These are phyloP conservation scores for Kryptopterus vitreolus DNA, from an alignment of 2,797 vertebrate species.

Conservation along the genomic window DNA sequence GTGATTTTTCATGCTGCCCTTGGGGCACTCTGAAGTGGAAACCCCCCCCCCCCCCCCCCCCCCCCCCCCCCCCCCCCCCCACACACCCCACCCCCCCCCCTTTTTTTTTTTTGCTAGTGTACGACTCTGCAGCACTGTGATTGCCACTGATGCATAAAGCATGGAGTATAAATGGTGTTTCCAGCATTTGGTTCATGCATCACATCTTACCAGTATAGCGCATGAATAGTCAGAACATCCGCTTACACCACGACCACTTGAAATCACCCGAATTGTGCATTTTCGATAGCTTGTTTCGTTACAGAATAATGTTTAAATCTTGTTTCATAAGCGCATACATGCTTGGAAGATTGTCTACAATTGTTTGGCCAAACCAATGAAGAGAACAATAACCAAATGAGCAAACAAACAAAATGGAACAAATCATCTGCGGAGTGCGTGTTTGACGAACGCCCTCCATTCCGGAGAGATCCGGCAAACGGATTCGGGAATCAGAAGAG, in stretches of 20 bases:
- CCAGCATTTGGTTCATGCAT: neutral
- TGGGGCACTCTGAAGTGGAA: neutral
- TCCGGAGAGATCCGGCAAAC: conserved; percentile 3
- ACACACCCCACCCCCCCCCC: too few relatives aligned
- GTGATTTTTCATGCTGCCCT: neutral
- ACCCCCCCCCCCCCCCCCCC: neutral
- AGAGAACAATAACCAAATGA: neutral
- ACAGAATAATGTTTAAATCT: neutral
- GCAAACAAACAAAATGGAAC: neutral
- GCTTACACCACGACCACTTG: neutral
- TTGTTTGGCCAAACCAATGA: neutral
- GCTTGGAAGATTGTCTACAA: neutral
- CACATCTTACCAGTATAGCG: neutral
- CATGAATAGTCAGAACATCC: neutral
- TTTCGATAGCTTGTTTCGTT: neutral
- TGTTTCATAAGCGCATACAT: neutral
- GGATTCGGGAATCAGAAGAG: conserved; percentile 12
- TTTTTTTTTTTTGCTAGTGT: neutral
- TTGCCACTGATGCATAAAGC: neutral
- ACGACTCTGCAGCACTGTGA: neutral
- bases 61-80: too few relatives aligned
- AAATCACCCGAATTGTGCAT: neutral
- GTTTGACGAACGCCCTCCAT: neutral
- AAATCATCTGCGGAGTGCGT: neutral
- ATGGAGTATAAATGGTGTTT: neutral